Evolutionary conservation across 2,797 vertebrate species (phyloP).

Genomic region (Nyctalus aviator): DNA sequence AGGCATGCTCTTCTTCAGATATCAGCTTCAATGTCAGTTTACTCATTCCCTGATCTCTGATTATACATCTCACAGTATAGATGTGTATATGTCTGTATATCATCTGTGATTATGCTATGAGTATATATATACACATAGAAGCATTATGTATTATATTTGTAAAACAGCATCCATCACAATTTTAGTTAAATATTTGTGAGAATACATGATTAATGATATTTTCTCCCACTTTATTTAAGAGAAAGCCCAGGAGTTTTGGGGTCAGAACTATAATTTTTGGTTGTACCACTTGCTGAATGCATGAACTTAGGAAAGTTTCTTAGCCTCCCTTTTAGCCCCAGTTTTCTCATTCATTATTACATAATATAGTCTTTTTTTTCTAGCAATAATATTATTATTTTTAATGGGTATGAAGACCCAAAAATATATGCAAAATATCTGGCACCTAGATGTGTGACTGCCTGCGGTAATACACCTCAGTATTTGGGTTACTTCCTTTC

Average conservation of each 20-base stretch:
- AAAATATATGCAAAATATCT: not conserved
- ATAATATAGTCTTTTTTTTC: not conserved
- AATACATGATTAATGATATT: not conserved
- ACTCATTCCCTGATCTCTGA: not conserved
- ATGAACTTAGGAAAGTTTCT: not conserved
- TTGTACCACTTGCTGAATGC: not conserved
- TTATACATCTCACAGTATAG: not conserved
- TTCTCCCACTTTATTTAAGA: not conserved
- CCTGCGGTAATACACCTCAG: not conserved
- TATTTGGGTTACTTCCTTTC: not conserved
- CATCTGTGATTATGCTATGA: not conserved
- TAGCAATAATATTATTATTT: not conserved
- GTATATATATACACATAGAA: not conserved
- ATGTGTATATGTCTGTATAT: not conserved
- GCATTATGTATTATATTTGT: not conserved
- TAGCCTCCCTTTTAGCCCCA: not conserved
- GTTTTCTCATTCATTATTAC: constrained; percentile 11
- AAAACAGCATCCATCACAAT: not conserved
- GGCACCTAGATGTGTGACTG: not conserved
- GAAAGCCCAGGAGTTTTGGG: not conserved
- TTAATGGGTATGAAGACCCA: not conserved
- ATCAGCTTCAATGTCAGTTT: not conserved
- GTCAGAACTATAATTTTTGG: not conserved
- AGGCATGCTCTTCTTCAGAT: not conserved
- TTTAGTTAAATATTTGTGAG: constrained; percentile 10